Percentiles rank a stretch among this genome's conserved stretches.
Evolutionary conservation across 2,888 invertebrate species (phyloP).

Genomic region (Lochmaea crataegi): DNA sequence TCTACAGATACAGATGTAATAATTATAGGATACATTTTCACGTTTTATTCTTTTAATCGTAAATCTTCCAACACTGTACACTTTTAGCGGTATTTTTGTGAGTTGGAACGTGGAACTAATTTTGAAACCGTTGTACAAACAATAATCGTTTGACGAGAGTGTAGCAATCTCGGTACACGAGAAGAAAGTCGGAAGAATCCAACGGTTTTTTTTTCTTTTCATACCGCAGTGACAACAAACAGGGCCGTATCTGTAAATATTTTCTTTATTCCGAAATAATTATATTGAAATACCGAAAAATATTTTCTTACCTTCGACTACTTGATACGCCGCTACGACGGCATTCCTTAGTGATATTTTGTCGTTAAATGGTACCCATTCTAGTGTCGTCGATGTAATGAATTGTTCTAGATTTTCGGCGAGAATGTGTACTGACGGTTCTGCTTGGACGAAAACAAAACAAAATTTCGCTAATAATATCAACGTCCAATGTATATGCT

Average conservation of each 20-base stretch:
- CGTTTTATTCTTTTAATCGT: not conserved
- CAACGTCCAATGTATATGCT: conserved; percentile 38
- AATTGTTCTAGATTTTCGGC: conserved; percentile 70
- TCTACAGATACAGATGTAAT: no score
- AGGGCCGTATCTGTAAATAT: not conserved
- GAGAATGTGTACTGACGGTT: conserved; percentile 59
- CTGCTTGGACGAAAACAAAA: conserved; percentile 51
- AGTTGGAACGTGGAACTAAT: not conserved
- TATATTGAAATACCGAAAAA: not conserved
- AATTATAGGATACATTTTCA: no score
- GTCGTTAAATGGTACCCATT: conserved; percentile 74
- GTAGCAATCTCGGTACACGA: not conserved
- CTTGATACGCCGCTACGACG: conserved; percentile 72
- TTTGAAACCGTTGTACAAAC: conserved; percentile 18
- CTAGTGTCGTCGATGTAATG: conserved; percentile 82
- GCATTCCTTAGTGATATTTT: conserved; percentile 70
- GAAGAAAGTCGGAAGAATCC: not conserved
- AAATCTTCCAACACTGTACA: not conserved
- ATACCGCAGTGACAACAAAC: not conserved
- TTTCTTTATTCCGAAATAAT: no score
- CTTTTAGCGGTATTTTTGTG: conserved; percentile 13
- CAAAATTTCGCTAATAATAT: conserved; percentile 50
- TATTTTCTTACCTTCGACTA: conserved; percentile 49
- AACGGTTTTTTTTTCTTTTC: conserved; percentile 4
- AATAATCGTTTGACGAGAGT: not conserved